These are phyloP conservation scores for Dasysyrphus tricinctus DNA, from an alignment of 2,888 invertebrate genomes.

Conservation along the genomic window DNA sequence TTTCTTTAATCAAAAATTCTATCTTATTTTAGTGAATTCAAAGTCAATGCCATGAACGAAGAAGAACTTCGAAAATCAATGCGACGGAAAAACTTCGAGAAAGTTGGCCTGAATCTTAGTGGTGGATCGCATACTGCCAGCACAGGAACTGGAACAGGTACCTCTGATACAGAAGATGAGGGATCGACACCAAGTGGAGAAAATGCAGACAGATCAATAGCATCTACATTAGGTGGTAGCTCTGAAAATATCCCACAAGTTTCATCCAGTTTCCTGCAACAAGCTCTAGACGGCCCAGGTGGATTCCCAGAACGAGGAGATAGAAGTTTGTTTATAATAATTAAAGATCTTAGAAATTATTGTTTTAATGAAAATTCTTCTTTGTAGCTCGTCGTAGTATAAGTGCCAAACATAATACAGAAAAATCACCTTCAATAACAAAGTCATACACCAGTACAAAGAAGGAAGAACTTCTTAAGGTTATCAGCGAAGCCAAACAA, in stretches of 20 bases:
- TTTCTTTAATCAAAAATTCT: background rate
- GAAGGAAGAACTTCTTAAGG: conserved; percentile 90
- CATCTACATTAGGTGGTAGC: conserved; percentile 89
- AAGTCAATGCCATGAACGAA: conserved; percentile 94
- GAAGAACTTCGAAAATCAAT: conserved; percentile 92
- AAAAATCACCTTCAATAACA: conserved; percentile 82
- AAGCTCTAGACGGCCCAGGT: conserved; percentile 83
- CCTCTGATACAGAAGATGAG: conserved; percentile 90
- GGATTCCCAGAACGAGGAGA: conserved; percentile 81
- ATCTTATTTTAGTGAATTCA: conserved; percentile 87
- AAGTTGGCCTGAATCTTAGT: conserved; percentile 82
- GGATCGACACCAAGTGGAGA: conserved; percentile 92
- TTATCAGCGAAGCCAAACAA: conserved; percentile 92
- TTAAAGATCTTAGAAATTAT: background rate
- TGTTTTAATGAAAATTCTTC: background rate
- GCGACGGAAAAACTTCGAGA: conserved; percentile 87
- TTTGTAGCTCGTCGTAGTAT: conserved; percentile 86
- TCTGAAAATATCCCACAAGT: conserved; percentile 85
- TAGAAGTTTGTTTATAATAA: conserved; percentile 78
- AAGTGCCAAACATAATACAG: conserved; percentile 86
- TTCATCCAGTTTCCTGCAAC: conserved; percentile 81
- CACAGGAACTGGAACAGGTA: conserved; percentile 86
- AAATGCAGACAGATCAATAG: conserved; percentile 88
- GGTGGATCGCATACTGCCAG: conserved; percentile 84
- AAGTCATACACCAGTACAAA: conserved; percentile 84